Evolutionary conservation across 1,140 invertebrate genomes (phyloP).

Genomic region (Drosophila jambulina): DNA sequence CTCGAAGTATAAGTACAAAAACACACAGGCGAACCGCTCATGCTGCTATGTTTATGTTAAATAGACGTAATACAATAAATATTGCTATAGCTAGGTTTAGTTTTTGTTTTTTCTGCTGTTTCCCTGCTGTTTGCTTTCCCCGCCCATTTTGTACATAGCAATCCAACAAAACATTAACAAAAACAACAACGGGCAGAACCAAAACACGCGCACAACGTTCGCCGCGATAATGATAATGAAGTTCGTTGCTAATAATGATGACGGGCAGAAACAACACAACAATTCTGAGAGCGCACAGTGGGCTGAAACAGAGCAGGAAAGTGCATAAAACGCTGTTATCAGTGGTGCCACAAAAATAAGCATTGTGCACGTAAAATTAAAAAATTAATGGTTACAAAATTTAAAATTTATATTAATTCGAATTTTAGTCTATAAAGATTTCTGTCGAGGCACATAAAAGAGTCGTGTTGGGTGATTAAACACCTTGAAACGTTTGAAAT

Average conservation of each 20-base stretch:
- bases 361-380: not conserved
- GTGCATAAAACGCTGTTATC: not conserved
- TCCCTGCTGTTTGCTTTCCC: constrained; percentile 47
- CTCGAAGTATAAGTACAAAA: constrained; percentile 30
- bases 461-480: not conserved
- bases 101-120: constrained; percentile 37
- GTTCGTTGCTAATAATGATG: constrained; percentile 76
- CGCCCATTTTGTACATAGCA: constrained; percentile 23
- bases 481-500: not conserved
- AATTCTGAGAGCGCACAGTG: constrained; percentile 56
- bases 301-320: not conserved
- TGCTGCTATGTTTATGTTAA: constrained; percentile 69
- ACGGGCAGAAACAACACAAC: constrained; percentile 73
- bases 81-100: constrained; percentile 58
- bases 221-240: constrained; percentile 72
- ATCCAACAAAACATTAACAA: constrained; percentile 53
- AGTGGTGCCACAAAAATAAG: not conserved
- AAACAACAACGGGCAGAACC: constrained; percentile 49
- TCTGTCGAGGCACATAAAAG: not conserved
- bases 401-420: not conserved
- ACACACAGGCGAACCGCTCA: constrained; percentile 28
- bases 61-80: constrained; percentile 81
- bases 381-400: not conserved
- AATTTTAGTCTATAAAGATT: not conserved
- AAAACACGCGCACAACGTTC: constrained; percentile 72